Evolutionary conservation across 2,797 vertebrate species (phyloP), one percentile per base, ranked within the genome.

Genomic region (Fistularia tabacaria): DNA sequence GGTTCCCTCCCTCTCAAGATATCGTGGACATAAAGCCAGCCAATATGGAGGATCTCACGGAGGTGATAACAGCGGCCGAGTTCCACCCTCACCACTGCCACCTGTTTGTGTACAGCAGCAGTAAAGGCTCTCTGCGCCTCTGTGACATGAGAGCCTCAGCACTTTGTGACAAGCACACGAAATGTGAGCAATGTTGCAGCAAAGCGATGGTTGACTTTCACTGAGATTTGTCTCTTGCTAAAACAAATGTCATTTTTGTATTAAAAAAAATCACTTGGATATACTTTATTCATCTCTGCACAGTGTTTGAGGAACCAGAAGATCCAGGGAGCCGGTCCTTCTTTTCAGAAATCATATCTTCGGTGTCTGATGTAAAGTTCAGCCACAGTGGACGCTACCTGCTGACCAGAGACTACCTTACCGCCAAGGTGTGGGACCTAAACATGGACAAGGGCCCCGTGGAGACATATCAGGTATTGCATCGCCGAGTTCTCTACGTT

Each of bases 331-430:
- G 93, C 81, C 93, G 96, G 49, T 99, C 96, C 6, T 99, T 99
- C 88, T 99, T 99, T 90, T 99, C 97, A 0, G 97, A 99, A 87
- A 99, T 99, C 73, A 98, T 98, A 79, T 99, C 97, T 69, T 99
- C 97, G 0, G 94, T 99, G 81, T 99, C 97, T 0, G 97, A 99
- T 12, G 96, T 98, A 52, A 99, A 99, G 85, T 99, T 99, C 85
- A 99, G 97, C 83, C 97, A 98, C 90, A 99, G 93, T 0, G 97
- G 97, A 59, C 93, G 97, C 49, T 98, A 97, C 87, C 91, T 99
- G 91, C 92, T 99, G 74, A 98, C 97, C 40, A 92, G 97, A 77
- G 97, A 99, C 89, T 99, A 99, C 89, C 95, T 99, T 88, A 98
- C 97, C 8, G 93, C 94, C 79, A 99, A 99, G 84, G 97, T 99